Conservation (phyloP, 2,797 vertebrate genomes). For the Botia kubotai region DNA sequence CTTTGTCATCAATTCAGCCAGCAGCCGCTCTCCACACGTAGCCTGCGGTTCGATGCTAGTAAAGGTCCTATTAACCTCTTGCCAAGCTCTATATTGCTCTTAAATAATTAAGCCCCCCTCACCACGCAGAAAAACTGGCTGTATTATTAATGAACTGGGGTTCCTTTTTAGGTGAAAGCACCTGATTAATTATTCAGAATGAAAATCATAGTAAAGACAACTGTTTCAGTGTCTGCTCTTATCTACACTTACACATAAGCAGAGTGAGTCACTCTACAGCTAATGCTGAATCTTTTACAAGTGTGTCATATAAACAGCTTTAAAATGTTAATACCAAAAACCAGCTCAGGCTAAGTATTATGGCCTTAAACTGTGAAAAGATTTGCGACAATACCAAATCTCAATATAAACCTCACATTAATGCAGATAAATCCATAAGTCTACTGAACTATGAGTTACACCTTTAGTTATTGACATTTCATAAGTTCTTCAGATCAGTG, state of each 20-base stretch:
- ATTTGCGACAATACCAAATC: too few relatives aligned
- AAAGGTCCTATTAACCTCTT: constrained; percentile 81
- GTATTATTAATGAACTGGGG: constrained; percentile 77
- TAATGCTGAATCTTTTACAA: constrained; percentile 4
- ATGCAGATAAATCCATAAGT: too few relatives aligned
- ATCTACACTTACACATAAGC: neutral
- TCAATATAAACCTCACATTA: too few relatives aligned
- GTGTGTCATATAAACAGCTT: neutral
- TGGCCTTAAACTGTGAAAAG: neutral
- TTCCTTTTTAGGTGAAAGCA: constrained; percentile 78
- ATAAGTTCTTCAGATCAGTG: too few relatives aligned
- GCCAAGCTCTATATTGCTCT: constrained; percentile 77
- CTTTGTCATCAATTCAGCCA: constrained; percentile 40
- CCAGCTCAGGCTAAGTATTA: neutral
- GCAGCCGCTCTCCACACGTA: constrained; percentile 39
- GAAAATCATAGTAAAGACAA: constrained; percentile 80
- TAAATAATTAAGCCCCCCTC: constrained; percentile 81
- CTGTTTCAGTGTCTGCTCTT: constrained; percentile 66
- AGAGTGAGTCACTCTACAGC: neutral
- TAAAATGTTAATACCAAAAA: neutral
- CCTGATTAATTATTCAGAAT: constrained; percentile 76
- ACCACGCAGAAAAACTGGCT: constrained; percentile 70
- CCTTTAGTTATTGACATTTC: too few relatives aligned
- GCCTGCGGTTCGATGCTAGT: constrained; percentile 65
- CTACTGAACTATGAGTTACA: too few relatives aligned